phyloP scores from a whole-genome alignment of 2,797 vertebrate species.

The Phrynocephalus forsythii region DNA sequence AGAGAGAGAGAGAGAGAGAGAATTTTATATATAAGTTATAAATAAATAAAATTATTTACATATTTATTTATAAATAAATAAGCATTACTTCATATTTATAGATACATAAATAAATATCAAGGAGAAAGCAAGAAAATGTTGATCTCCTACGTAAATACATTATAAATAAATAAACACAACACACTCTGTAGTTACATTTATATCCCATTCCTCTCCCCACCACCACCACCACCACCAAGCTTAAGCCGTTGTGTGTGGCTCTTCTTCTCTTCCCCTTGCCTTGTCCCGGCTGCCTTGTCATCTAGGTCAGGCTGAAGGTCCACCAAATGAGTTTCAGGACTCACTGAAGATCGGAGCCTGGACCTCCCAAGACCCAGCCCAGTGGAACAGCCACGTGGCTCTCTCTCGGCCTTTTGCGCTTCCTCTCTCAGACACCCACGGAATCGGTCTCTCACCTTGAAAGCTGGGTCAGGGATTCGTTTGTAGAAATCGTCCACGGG shows the following conservation, averaged over 20 bases:
- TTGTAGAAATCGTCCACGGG: constrained; percentile 92
- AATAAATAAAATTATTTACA: no score
- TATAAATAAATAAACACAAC: no score
- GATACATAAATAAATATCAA: no score
- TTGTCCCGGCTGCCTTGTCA: background rate
- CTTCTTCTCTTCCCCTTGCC: background rate
- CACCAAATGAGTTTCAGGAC: background rate
- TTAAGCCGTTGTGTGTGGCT: background rate
- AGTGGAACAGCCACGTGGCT: background rate
- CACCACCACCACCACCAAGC: no score
- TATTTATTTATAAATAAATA: no score
- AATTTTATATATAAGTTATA: no score
- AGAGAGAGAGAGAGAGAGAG: no score
- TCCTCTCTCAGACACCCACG: no score
- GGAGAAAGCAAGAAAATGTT: no score
- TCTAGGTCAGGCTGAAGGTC: background rate
- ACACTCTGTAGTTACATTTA: background rate
- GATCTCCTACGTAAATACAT: no score
- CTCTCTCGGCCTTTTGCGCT: no score
- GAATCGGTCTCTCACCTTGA: constrained; percentile 62
- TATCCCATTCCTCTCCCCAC: background rate
- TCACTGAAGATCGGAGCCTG: background rate
- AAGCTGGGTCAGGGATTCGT: constrained; percentile 87
- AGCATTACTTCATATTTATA: no score
- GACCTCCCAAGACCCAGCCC: background rate